Evolutionary conservation across 1,140 invertebrate species (phyloP).

Genomic region (Condylostylus longicornis): DNA sequence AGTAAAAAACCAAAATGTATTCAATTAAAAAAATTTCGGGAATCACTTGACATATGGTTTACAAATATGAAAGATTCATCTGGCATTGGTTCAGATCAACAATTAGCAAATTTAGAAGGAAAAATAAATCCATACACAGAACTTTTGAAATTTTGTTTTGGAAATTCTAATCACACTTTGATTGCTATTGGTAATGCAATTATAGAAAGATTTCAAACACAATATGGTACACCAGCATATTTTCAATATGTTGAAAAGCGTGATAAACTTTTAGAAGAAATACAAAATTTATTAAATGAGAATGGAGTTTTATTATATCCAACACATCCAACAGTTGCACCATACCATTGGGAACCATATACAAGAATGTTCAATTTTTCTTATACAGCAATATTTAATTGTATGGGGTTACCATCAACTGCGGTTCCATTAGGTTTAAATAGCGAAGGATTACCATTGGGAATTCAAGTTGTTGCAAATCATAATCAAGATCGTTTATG

Average conservation of each 20-base stretch:
- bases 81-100: conserved; percentile 47
- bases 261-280: conserved; percentile 35
- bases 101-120: conserved; percentile 48
- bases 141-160: conserved; percentile 54
- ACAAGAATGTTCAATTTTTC: conserved; percentile 75
- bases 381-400: conserved; percentile 85
- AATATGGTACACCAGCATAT: conserved; percentile 41
- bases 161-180: conserved; percentile 68
- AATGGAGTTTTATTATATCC: conserved; percentile 81
- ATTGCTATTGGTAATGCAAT: conserved; percentile 61
- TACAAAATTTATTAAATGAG: conserved; percentile 56
- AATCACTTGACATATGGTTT: conserved; percentile 51
- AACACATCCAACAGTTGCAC: conserved; percentile 76
- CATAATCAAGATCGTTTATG: conserved; percentile 68
- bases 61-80: conserved; percentile 50
- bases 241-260: conserved; percentile 36
- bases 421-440: conserved; percentile 74
- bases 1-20: no score
- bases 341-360: conserved; percentile 75
- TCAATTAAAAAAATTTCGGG: conserved; percentile 34
- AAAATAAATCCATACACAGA: conserved; percentile 47
- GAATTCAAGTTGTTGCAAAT: conserved; percentile 61
- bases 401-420: conserved; percentile 76
- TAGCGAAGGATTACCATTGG: conserved; percentile 71
- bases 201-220: conserved; percentile 46